These are phyloP conservation scores for Nothoprocta pentlandii DNA, from an alignment of 2,113 vertebrate species.

Conservation along the genomic window DNA sequence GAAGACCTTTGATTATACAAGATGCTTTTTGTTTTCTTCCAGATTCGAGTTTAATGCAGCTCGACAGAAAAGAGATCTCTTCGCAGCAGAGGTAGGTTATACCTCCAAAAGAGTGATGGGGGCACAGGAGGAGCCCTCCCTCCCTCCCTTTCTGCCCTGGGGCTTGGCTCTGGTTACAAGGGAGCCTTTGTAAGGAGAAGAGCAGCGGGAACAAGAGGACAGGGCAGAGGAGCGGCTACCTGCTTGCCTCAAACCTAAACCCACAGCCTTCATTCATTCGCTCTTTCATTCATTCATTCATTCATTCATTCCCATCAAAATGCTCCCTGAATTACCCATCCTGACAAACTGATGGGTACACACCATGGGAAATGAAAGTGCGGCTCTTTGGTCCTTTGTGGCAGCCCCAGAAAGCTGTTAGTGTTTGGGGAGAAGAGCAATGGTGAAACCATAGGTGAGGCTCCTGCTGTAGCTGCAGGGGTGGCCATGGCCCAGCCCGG, in stretches of 20 bases:
- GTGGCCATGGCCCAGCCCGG: fast-evolving
- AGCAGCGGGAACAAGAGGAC: constrained; percentile 41
- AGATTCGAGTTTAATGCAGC: constrained; percentile 95
- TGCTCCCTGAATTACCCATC: background rate
- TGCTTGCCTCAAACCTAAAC: constrained; percentile 3
- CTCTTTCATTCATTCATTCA: constrained; percentile 24
- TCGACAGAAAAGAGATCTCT: constrained; percentile 96
- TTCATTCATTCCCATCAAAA: constrained; percentile 13
- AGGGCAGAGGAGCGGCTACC: constrained; percentile 43
- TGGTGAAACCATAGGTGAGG: fast-evolving
- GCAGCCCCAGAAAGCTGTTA: background rate
- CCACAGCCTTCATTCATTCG: background rate
- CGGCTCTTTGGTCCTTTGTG: background rate
- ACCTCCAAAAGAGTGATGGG: constrained; percentile 82
- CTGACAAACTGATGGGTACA: background rate
- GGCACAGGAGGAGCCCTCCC: constrained; percentile 39
- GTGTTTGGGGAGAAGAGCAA: background rate
- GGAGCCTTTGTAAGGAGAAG: constrained; percentile 75
- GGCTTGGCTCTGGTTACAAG: constrained; percentile 78
- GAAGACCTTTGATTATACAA: constrained; percentile 84
- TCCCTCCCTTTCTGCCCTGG: constrained; percentile 72
- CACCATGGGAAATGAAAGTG: background rate
- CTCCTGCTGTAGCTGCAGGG: background rate
- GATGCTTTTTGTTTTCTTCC: constrained; percentile 86
- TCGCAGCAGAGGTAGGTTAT: constrained; percentile 95